A percentile compares a stretch with the other conserved stretches of the same genome.
Conservation (phyloP, 1,140 invertebrate species). For the Drosophila funebris region DNA sequence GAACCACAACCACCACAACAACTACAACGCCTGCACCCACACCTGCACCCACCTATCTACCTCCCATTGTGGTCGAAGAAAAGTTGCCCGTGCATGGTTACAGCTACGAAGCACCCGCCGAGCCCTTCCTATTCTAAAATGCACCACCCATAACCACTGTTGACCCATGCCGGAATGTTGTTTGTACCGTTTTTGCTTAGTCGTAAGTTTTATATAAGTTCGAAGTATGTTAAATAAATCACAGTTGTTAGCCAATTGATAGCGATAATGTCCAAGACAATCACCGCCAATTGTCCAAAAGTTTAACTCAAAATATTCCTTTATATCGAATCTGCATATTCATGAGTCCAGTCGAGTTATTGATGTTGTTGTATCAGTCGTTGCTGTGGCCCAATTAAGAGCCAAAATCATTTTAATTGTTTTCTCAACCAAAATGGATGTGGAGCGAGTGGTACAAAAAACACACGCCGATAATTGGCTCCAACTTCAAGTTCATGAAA, state of each 20-base stretch:
- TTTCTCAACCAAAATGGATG: constrained; percentile 14
- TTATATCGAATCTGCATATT: constrained; percentile 57
- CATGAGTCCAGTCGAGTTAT: constrained; percentile 37
- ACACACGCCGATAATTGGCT: constrained; percentile 66
- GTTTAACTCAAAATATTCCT: constrained; percentile 31
- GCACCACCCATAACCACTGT: constrained; percentile 6
- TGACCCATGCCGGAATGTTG: constrained; percentile 45
- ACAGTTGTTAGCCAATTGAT: constrained; percentile 41
- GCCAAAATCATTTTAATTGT: constrained; percentile 56
- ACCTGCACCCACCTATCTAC: constrained; percentile 54
- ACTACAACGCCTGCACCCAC: constrained; percentile 40
- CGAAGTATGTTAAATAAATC: constrained; percentile 63
- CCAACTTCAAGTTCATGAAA: constrained; percentile 67
- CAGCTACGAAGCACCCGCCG: constrained; percentile 68
- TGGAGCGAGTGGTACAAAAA: constrained; percentile 19
- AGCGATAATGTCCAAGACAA: constrained; percentile 45
- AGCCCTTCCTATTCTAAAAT: constrained; percentile 55
- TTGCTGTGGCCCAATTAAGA: constrained; percentile 52
- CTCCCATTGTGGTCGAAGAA: constrained; percentile 54
- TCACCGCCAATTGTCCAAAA: constrained; percentile 67
- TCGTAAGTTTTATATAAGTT: constrained; percentile 55
- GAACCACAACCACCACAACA: constrained; percentile 20
- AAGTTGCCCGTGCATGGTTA: constrained; percentile 56
- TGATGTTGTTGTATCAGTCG: neutral
- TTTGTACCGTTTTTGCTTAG: constrained; percentile 47